Evolutionary conservation across 2,113 vertebrate genomes (phyloP).

Genomic region (Circaetus cinerascens): DNA sequence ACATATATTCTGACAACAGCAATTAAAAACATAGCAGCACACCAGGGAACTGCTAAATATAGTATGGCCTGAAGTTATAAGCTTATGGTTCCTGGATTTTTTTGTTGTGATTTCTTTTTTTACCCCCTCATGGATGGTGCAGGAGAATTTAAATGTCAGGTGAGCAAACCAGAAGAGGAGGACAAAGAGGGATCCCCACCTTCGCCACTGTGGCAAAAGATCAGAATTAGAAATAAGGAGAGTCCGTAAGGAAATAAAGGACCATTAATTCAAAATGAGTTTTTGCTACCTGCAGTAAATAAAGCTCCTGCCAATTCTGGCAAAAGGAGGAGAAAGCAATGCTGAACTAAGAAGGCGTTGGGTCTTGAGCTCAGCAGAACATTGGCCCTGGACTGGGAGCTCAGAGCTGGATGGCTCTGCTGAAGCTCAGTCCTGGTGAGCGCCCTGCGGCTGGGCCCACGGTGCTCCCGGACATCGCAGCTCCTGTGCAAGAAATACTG

Average conservation of each 20-base stretch:
- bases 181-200: not conserved
- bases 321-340: not conserved
- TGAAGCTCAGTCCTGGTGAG: not conserved
- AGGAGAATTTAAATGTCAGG: not conserved
- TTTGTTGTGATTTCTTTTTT: not conserved
- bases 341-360: not conserved
- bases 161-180: not conserved
- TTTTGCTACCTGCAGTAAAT: not conserved
- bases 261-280: not conserved
- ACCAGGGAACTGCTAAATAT: conserved; percentile 20
- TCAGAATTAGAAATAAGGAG: not conserved
- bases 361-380: not conserved
- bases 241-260: not conserved
- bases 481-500: not conserved
- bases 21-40: not conserved
- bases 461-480: not conserved
- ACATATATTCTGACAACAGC: not conserved
- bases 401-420: not conserved
- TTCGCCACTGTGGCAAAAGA: not conserved
- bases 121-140: not conserved
- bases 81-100: not conserved
- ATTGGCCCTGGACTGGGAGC: not conserved
- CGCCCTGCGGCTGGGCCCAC: not conserved
- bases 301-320: not conserved
- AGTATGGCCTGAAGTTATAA: not conserved